Percentiles rank a stretch among this genome's conserved stretches.
These are phyloP conservation scores for Isoperla grammatica DNA, from an alignment of 2,888 invertebrate species.

Conservation along the genomic window DNA sequence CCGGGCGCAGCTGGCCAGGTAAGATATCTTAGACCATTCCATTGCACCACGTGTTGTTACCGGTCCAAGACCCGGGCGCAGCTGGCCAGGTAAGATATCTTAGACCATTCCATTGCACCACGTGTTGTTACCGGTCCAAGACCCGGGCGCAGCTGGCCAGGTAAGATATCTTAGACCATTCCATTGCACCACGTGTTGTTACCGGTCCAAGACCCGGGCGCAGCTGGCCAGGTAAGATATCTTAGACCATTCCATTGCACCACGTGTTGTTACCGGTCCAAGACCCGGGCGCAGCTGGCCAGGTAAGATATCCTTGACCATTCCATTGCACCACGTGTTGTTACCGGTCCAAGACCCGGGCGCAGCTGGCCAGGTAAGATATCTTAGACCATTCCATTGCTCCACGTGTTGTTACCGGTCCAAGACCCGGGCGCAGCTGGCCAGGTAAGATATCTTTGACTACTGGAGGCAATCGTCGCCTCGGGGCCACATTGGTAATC, in stretches of 20 bases:
- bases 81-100: conserved; percentile 51
- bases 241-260: conserved; percentile 54
- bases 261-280: conserved; percentile 52
- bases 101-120: conserved; percentile 53
- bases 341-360: conserved; percentile 51
- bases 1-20: conserved; percentile 49
- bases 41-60: conserved; percentile 56
- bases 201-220: conserved; percentile 50
- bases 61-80: conserved; percentile 49
- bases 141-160: conserved; percentile 48
- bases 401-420: conserved; percentile 52
- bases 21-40: conserved; percentile 46
- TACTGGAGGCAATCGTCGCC: too few species aligned
- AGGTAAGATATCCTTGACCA: conserved; percentile 52
- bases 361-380: conserved; percentile 49
- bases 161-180: conserved; percentile 50
- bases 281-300: conserved; percentile 47
- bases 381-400: conserved; percentile 55
- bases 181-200: conserved; percentile 55
- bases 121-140: conserved; percentile 53
- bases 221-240: conserved; percentile 51
- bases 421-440: conserved; percentile 48
- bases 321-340: conserved; percentile 55
- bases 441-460: conserved; percentile 47
- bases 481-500: too few species aligned